Evolutionary conservation across 2,113 vertebrate genomes (phyloP), one percentile per base, ranked within the genome.

Genomic region (Antigone vipio): DNA sequence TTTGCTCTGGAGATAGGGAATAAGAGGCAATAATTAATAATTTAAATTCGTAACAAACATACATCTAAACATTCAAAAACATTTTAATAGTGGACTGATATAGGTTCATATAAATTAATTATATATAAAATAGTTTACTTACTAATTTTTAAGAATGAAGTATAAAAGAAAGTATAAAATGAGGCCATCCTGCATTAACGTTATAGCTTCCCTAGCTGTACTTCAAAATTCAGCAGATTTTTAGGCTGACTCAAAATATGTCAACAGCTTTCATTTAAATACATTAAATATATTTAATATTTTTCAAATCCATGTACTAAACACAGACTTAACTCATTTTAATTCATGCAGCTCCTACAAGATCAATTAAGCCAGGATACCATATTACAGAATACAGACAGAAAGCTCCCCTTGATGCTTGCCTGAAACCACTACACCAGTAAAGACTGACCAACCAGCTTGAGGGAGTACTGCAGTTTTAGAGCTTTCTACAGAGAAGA

Each of bases 21-120:
- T 79, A 88, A 94, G n/a, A 96, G 4, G n/a, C 5, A 3, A 15
- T 76, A 90, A 95, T 92, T 94, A 94, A 77, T 88, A 82, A 97
- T 89, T 77, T 93, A 69, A 50, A 42, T 27, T 83, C 44, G 50
- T 72, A 55, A 89, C 23, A 93, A 50, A 52, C 47, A 91, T 5
- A 24, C 59, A 81, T 45, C 55, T 95, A 53, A 92, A 56, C 50
- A 76, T 89, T n/a, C 23, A 89, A 66, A 95, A 83, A 26, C 35
- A 42, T 88, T 91, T 88, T 76, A 88, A 64, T 9, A 88, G n/a
- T 12, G 53, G 72, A 64, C 9, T 77, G n/a, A 95, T 22, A 15
- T 9, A 53, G 2, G 3, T 67, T 15, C 45, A 38, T 9, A 50
- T 49, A 88, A 81, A 76, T 47, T 50, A 84, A 53, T 19, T 55